These are phyloP conservation scores for Oriolus oriolus DNA, from an alignment of 2,113 vertebrate species.

Conservation along the genomic window DNA sequence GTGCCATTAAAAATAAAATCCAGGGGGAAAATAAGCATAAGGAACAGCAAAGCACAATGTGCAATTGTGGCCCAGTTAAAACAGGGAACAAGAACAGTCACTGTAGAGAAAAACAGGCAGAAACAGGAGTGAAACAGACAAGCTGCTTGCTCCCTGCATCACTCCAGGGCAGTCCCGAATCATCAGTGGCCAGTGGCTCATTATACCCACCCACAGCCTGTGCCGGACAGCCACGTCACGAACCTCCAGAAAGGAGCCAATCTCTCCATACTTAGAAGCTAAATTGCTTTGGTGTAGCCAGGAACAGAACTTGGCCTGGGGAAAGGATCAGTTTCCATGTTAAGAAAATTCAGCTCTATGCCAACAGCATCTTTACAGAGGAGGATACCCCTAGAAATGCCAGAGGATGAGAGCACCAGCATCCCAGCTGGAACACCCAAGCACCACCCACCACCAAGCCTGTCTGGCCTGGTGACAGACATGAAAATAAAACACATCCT, in stretches of 20 bases:
- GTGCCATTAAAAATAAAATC: not conserved
- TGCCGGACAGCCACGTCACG: rapidly evolving
- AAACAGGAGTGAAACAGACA: not conserved
- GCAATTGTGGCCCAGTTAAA: not conserved
- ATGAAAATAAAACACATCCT: not conserved
- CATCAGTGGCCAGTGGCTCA: not conserved
- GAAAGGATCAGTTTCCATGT: not conserved
- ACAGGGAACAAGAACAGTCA: not conserved
- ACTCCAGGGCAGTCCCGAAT: rapidly evolving
- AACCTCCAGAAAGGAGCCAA: not conserved
- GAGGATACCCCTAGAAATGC: not conserved
- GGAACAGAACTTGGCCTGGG: not conserved
- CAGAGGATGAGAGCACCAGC: rapidly evolving
- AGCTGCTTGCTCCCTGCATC: not conserved
- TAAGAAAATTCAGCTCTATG: not conserved
- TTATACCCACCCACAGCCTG: rapidly evolving
- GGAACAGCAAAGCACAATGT: not conserved
- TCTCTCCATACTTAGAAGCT: not conserved
- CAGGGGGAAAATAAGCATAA: not conserved
- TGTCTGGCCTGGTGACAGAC: not conserved
- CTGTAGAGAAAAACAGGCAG: not conserved
- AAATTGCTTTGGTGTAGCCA: not conserved
- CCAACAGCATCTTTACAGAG: not conserved
- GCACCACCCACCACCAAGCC: not conserved
- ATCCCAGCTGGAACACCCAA: not conserved